A percentile compares a stretch with the other conserved stretches of the same genome.
phyloP scores from a whole-genome alignment of 2,797 vertebrate species.

The Erpetoichthys calabaricus region DNA sequence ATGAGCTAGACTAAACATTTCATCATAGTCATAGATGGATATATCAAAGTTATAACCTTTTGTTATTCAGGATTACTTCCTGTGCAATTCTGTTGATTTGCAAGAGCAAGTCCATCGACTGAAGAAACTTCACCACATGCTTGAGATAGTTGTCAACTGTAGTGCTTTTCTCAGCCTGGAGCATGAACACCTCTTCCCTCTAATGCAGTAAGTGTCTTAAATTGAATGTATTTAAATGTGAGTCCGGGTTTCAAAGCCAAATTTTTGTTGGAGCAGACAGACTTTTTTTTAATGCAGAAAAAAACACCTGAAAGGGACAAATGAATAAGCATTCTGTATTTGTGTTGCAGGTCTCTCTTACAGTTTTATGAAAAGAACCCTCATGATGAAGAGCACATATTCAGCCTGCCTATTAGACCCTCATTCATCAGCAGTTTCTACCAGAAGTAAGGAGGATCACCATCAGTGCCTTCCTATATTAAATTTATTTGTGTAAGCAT shows the following conservation, averaged over 20 bases:
- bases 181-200: constrained; percentile 73
- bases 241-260: neutral
- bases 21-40: too few relatives aligned
- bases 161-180: constrained; percentile 68
- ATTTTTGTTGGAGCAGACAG: neutral
- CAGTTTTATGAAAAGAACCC: constrained; percentile 76
- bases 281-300: neutral
- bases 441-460: constrained; percentile 57
- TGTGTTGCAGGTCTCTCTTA: constrained; percentile 64
- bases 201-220: constrained; percentile 66
- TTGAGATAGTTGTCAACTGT: constrained; percentile 78
- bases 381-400: constrained; percentile 70
- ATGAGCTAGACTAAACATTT: neutral
- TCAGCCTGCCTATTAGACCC: constrained; percentile 74
- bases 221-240: neutral
- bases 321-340: constrained; percentile 1
- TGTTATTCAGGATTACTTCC: constrained; percentile 63
- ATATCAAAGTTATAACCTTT: too few relatives aligned
- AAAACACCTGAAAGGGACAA: neutral
- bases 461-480: neutral
- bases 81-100: constrained; percentile 61
- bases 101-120: constrained; percentile 77
- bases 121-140: constrained; percentile 84
- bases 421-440: constrained; percentile 69
- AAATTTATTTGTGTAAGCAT: neutral